A percentile compares a stretch with the other conserved stretches of the same genome.
These are phyloP conservation scores for Ciona savignyi DNA, from an alignment of 23 tunicate genomes.

Conservation along the genomic window DNA sequence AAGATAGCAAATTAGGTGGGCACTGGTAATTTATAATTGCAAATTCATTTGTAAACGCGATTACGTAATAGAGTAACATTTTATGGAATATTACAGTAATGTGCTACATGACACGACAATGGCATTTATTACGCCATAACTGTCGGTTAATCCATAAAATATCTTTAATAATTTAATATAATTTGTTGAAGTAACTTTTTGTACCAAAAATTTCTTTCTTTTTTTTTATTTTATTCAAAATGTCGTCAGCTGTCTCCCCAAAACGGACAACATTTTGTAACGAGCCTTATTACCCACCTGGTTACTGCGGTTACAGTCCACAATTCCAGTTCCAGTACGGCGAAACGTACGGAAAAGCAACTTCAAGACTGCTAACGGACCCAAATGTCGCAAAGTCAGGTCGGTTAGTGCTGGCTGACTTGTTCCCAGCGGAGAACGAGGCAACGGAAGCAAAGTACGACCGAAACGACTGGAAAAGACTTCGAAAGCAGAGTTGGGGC, in stretches of 20 bases:
- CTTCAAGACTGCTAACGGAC: constrained; percentile 55
- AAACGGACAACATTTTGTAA: constrained; percentile 35
- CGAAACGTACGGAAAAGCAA: constrained; percentile 79
- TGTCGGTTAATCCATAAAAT: too few relatives aligned
- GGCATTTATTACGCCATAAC: not conserved
- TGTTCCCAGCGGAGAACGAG: constrained; percentile 15
- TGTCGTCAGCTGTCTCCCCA: constrained; percentile 1
- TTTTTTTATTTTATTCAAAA: not conserved
- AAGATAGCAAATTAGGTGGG: too few relatives aligned
- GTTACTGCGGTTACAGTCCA: constrained; percentile 76
- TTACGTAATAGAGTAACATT: too few relatives aligned
- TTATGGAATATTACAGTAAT: too few relatives aligned
- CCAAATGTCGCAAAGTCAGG: constrained; percentile 65
- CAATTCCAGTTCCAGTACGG: constrained; percentile 82
- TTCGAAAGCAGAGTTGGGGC: constrained; percentile 85
- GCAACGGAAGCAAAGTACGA: constrained; percentile 1
- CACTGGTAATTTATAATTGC: too few relatives aligned
- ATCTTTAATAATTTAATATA: too few relatives aligned
- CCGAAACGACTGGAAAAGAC: constrained; percentile 37
- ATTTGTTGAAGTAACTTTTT: not conserved
- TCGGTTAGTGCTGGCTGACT: constrained; percentile 47
- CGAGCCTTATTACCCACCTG: constrained; percentile 91
- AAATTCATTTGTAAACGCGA: too few relatives aligned
- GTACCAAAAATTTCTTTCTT: not conserved
- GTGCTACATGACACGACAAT: too few relatives aligned